Percentiles rank a stretch among this genome's conserved stretches.
Evolutionary conservation across 2,888 invertebrate genomes (phyloP).

Genomic region (Lithophane ornitopus): DNA sequence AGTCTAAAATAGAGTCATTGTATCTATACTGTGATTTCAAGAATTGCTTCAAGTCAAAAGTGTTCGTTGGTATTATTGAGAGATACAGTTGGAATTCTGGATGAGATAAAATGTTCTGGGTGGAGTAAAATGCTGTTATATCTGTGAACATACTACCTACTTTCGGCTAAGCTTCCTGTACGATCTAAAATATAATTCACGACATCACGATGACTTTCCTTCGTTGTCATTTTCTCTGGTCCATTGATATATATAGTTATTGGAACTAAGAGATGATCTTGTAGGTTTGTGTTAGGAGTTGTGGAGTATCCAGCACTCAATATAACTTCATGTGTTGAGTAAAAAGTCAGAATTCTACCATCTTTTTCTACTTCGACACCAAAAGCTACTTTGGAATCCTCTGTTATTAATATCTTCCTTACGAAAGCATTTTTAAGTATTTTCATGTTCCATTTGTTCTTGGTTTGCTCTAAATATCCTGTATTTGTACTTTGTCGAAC

Average conservation of each 20-base stretch:
- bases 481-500: slow-evolving; percentile 90
- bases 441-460: slow-evolving; percentile 61
- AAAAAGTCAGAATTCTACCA: slow-evolving; percentile 31
- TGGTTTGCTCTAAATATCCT: slow-evolving; percentile 80
- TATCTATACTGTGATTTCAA: slow-evolving; percentile 34
- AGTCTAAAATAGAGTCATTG: slow-evolving; percentile 41
- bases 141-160: slow-evolving; percentile 47
- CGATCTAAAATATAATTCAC: slow-evolving; percentile 43
- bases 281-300: slow-evolving; percentile 71
- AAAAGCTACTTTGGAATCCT: slow-evolving; percentile 35
- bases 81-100: slow-evolving; percentile 54
- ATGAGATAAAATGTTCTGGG: slow-evolving; percentile 9
- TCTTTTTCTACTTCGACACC: slow-evolving; percentile 56
- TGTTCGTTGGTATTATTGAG: slow-evolving; percentile 43
- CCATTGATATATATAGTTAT: slow-evolving; percentile 49
- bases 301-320: slow-evolving; percentile 82
- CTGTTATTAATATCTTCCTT: slow-evolving; percentile 56
- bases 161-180: slow-evolving; percentile 40
- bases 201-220: slow-evolving; percentile 32
- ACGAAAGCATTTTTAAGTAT: slow-evolving; percentile 56
- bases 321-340: slow-evolving; percentile 77
- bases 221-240: slow-evolving; percentile 27
- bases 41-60: slow-evolving; percentile 18
- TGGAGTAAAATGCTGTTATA: slow-evolving; percentile 55
- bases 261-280: slow-evolving; percentile 50